phyloP scores from a whole-genome alignment of 2,113 vertebrate genomes.

The Sinocyclocheilus maitianheensis region DNA sequence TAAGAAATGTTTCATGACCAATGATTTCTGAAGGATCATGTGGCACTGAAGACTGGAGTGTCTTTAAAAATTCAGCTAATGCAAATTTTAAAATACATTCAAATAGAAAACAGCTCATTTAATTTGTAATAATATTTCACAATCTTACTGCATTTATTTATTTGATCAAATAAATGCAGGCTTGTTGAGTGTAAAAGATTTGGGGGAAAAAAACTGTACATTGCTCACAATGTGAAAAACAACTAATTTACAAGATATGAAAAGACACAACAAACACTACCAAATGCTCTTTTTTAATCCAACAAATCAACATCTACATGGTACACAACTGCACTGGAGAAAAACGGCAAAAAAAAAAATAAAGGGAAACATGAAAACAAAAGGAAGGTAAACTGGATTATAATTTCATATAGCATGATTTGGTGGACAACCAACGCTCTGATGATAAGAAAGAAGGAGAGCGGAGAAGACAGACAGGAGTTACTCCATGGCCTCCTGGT shows the following conservation, averaged over 20 bases:
- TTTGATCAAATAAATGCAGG: neutral
- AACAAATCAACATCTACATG: constrained; percentile 65
- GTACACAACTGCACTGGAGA: constrained; percentile 60
- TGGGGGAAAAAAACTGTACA: too few relatives aligned
- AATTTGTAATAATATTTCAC: neutral
- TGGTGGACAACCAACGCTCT: constrained; percentile 34
- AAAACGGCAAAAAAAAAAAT: constrained; percentile 53
- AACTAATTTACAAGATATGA: neutral
- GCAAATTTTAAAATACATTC: neutral
- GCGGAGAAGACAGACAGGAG: neutral
- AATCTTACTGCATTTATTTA: neutral
- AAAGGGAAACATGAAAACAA: constrained; percentile 49
- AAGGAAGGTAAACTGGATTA: constrained; percentile 25
- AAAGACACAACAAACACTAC: constrained; percentile 59
- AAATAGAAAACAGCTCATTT: neutral
- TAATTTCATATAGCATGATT: constrained; percentile 7
- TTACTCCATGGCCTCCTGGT: constrained; percentile 86
- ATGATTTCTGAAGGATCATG: neutral
- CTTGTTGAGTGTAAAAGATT: neutral
- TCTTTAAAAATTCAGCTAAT: neutral
- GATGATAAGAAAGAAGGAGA: neutral
- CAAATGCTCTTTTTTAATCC: constrained; percentile 74
- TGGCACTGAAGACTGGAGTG: neutral
- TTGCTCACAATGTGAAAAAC: neutral
- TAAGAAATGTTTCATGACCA: neutral